Percentiles rank a stretch among this genome's conserved stretches.
These are phyloP conservation scores for Laticauda laticaudata DNA, from an alignment of 2,113 vertebrate genomes.

Conservation along the genomic window DNA sequence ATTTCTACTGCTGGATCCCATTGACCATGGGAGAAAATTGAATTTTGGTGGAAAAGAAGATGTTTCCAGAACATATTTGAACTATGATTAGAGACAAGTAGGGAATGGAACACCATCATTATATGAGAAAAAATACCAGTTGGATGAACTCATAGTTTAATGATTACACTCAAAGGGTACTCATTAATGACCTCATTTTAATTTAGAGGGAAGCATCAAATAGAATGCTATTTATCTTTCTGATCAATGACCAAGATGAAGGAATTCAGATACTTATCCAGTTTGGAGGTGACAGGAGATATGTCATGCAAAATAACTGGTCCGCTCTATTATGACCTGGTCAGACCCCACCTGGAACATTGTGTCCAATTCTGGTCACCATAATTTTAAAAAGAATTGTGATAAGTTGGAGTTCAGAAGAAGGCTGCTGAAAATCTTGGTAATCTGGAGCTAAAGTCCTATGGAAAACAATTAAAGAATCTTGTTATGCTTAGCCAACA, in stretches of 20 bases:
- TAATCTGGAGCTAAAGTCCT: not conserved
- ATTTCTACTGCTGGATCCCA: not conserved
- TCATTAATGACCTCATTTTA: not conserved
- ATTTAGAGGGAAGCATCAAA: not conserved
- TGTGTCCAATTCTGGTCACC: not conserved
- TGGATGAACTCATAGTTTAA: not conserved
- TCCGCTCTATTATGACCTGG: not conserved
- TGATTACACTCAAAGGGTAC: not conserved
- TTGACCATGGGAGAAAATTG: not conserved
- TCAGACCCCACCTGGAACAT: not conserved
- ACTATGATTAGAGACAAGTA: not conserved
- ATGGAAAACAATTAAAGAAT: not conserved
- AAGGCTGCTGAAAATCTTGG: not conserved
- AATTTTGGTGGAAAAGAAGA: not conserved
- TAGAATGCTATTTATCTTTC: not conserved
- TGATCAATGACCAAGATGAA: not conserved
- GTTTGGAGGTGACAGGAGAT: not conserved
- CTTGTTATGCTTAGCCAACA: not conserved
- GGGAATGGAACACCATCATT: not conserved
- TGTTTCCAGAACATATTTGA: not conserved
- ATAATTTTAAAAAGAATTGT: not conserved
- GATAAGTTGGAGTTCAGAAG: not conserved
- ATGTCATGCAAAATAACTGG: not conserved
- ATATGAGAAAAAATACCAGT: not conserved
- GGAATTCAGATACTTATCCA: not conserved